These are phyloP conservation scores for Mimumesa dahlbomi DNA, from an alignment of 2,888 invertebrate genomes.

Conservation along the genomic window DNA sequence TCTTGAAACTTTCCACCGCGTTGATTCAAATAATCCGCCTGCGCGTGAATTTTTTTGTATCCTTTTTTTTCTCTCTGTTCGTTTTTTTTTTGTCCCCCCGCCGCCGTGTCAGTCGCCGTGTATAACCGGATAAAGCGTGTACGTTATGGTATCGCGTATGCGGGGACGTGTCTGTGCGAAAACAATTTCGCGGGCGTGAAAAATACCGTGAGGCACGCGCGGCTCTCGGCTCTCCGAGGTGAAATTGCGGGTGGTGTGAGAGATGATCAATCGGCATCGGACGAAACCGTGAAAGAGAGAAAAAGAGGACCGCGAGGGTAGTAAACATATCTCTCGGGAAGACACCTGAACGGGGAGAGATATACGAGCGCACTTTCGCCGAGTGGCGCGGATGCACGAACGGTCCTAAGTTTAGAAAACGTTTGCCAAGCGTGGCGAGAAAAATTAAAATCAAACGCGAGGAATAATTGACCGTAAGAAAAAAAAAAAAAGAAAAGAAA, in stretches of 20 bases:
- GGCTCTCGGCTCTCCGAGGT: constrained; percentile 22
- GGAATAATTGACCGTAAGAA: not conserved
- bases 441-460: constrained; percentile 13
- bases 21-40: constrained; percentile 15
- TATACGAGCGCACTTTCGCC: constrained; percentile 59
- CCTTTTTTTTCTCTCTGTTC: not conserved
- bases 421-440: constrained; percentile 26
- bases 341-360: constrained; percentile 53
- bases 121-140: constrained; percentile 19
- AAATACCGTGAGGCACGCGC: constrained; percentile 52
- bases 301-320: constrained; percentile 22
- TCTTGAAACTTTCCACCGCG: not conserved
- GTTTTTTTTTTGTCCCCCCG: too few relatives aligned
- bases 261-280: constrained; percentile 57
- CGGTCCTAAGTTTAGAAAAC: constrained; percentile 31
- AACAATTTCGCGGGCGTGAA: constrained; percentile 56
- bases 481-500: too few relatives aligned
- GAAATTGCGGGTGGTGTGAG: constrained; percentile 35
- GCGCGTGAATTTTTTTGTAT: not conserved
- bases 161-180: constrained; percentile 27
- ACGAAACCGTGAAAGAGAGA: constrained; percentile 27
- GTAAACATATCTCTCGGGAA: constrained; percentile 57
- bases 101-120: not conserved
- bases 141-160: constrained; percentile 24
- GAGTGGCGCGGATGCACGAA: constrained; percentile 31